phyloP scores from a whole-genome alignment of 2,888 invertebrate genomes.

The Drosophila rubida region DNA sequence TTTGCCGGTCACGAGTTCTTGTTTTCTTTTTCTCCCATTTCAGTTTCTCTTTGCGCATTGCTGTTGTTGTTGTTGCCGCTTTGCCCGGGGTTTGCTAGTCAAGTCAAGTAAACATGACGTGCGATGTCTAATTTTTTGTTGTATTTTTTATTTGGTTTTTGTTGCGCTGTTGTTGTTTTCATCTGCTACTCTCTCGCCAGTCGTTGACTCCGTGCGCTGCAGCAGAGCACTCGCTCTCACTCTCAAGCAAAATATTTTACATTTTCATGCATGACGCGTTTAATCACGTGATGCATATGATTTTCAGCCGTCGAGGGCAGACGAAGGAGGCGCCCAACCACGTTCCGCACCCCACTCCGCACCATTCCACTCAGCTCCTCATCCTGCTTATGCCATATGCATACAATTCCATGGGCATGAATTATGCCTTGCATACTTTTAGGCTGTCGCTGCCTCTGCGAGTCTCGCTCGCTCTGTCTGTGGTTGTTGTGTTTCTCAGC shows the following conservation, averaged over 20 bases:
- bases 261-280: constrained; percentile 83
- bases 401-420: constrained; percentile 80
- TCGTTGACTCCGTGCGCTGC: constrained; percentile 45
- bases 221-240: not conserved
- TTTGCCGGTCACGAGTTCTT: constrained; percentile 59
- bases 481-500: constrained; percentile 44
- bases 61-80: not conserved
- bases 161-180: constrained; percentile 6
- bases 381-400: constrained; percentile 46
- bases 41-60: constrained; percentile 6
- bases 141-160: constrained; percentile 13
- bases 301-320: constrained; percentile 66
- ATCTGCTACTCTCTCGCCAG: constrained; percentile 27
- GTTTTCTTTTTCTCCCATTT: constrained; percentile 9
- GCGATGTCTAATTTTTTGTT: constrained; percentile 68
- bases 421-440: constrained; percentile 79
- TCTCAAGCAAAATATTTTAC: constrained; percentile 65
- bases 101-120: constrained; percentile 78
- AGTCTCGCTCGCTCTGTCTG: not conserved
- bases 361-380: constrained; percentile 9
- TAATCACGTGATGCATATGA: constrained; percentile 83
- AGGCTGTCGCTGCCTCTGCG: constrained; percentile 35
- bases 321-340: constrained; percentile 19
- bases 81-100: constrained; percentile 55
- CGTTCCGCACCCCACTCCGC: too few relatives aligned